phyloP scores from a whole-genome alignment of 2,113 vertebrate species.

The Gallinago undulata region DNA sequence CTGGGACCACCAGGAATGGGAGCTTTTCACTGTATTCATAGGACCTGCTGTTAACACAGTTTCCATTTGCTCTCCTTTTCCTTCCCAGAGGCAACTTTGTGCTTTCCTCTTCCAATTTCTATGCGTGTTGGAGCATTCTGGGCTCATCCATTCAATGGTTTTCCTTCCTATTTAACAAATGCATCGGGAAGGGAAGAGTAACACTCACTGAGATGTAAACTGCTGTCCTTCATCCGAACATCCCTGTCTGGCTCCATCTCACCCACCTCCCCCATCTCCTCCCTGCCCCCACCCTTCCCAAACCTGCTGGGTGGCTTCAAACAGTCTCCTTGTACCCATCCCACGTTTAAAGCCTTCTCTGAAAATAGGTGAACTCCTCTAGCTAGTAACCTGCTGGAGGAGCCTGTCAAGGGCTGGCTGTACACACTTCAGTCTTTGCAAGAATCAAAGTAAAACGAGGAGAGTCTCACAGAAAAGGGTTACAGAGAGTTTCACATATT shows the following conservation, averaged over 20 bases:
- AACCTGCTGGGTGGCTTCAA: conserved; percentile 60
- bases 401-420: conserved; percentile 58
- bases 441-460: conserved; percentile 64
- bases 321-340: conserved; percentile 59
- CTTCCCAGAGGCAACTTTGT: background rate
- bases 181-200: background rate
- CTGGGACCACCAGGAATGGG: background rate
- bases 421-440: conserved; percentile 33
- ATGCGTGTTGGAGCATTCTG: background rate
- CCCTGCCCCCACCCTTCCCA: conserved; percentile 25
- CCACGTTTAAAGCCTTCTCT: conserved; percentile 47
- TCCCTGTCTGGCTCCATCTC: background rate
- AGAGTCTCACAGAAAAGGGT: conserved; percentile 60
- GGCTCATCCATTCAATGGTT: background rate
- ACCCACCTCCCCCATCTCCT: conserved; percentile 31
- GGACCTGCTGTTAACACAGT: background rate
- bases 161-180: background rate
- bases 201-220: background rate
- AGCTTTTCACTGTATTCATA: background rate
- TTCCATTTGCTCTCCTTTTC: background rate
- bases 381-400: conserved; percentile 60
- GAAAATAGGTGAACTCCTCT: conserved; percentile 65
- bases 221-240: conserved; percentile 13
- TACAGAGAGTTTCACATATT: conserved; percentile 61
- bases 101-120: background rate